These are phyloP conservation scores for Whitmania pigra DNA, from an alignment of 1,140 invertebrate genomes.

Conservation along the genomic window DNA sequence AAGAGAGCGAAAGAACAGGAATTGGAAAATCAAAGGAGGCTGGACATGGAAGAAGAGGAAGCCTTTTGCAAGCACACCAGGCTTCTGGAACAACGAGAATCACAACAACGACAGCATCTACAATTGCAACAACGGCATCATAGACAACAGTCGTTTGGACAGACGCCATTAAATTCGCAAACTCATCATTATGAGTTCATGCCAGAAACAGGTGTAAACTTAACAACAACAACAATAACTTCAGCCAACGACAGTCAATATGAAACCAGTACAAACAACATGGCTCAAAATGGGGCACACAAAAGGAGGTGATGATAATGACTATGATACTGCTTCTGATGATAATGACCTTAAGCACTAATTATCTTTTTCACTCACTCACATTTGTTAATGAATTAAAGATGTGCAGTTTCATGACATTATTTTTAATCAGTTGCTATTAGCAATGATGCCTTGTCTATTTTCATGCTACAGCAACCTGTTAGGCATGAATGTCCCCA, in stretches of 20 bases:
- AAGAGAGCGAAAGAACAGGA: conserved; percentile 3
- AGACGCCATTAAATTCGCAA: not conserved
- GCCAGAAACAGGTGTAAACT: too few species aligned
- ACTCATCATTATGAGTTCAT: not conserved
- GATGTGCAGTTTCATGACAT: too few species aligned
- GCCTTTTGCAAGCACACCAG: not conserved
- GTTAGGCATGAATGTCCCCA: too few species aligned
- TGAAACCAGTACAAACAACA: not conserved
- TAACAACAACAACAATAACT: too few species aligned
- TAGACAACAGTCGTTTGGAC: not conserved
- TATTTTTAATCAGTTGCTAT: too few species aligned
- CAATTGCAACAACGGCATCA: not conserved
- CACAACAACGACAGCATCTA: not conserved
- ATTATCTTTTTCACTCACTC: too few species aligned
- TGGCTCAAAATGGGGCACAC: not conserved
- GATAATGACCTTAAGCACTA: not conserved
- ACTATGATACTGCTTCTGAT: not conserved
- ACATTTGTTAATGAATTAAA: too few species aligned
- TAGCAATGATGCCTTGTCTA: too few species aligned
- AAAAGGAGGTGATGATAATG: not conserved
- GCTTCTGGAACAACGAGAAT: not conserved
- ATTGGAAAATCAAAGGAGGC: not conserved
- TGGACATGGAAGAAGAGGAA: not conserved
- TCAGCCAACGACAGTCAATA: not conserved
- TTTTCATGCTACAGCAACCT: too few species aligned